Percentiles rank a stretch among this genome's conserved stretches.
phyloP scores from a whole-genome alignment of 1,140 invertebrate species.

The Ericerus pela region DNA sequence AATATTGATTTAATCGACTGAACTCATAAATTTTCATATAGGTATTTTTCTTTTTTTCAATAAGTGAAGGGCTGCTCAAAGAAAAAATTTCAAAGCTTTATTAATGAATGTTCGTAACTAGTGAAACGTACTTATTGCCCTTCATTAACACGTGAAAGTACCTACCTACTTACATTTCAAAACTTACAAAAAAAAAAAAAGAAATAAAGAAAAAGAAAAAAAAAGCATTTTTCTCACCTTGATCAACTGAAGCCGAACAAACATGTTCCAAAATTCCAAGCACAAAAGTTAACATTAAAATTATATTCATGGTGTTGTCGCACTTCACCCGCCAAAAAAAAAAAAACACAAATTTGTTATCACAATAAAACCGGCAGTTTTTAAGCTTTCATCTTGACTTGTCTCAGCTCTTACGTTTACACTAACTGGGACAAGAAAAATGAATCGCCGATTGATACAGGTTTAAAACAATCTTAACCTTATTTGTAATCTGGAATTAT shows the following conservation, averaged over 20 bases:
- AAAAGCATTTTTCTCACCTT: background rate
- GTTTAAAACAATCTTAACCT: background rate
- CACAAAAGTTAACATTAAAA: background rate
- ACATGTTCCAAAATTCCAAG: background rate
- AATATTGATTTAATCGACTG: too few relatives aligned
- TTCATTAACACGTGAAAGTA: background rate
- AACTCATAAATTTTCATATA: too few relatives aligned
- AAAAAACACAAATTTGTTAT: background rate
- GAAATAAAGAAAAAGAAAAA: background rate
- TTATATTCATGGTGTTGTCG: background rate
- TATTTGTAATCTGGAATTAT: slow-evolving; percentile 9
- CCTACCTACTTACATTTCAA: background rate
- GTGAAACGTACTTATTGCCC: background rate
- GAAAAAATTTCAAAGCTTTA: background rate
- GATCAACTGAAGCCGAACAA: slow-evolving; percentile 2
- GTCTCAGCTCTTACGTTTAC: background rate
- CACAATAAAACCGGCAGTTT: background rate
- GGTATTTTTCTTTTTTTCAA: too few relatives aligned
- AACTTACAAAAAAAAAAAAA: background rate
- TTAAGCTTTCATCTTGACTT: slow-evolving; percentile 7
- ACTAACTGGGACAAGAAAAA: background rate
- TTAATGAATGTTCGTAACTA: background rate
- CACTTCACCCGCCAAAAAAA: background rate
- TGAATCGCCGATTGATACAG: background rate
- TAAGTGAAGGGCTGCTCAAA: background rate